Evolutionary conservation across 2,888 invertebrate genomes (phyloP).

Genomic region (Watsonalla cultraria): DNA sequence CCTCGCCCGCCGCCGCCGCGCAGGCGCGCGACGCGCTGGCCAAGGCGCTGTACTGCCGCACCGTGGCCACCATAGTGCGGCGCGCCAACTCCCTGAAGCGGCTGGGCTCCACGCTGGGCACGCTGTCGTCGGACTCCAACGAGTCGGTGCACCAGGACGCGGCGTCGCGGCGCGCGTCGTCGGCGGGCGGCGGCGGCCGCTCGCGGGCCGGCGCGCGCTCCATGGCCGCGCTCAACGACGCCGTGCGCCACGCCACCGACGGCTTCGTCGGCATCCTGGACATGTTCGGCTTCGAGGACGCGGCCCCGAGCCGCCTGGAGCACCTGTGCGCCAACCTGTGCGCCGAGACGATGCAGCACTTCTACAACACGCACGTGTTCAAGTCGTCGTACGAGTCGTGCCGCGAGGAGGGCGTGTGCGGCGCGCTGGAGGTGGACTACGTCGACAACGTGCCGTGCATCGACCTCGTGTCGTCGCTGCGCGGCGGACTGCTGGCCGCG

Average conservation of each 20-base stretch:
- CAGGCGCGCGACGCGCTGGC: conserved; percentile 93
- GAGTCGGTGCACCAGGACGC: conserved; percentile 94
- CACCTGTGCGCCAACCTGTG: conserved; percentile 97
- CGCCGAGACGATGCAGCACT: conserved; percentile 98
- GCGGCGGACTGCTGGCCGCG: conserved; percentile 94
- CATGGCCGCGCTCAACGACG: conserved; percentile 94
- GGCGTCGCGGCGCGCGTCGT: conserved; percentile 91
- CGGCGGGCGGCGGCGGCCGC: conserved; percentile 85
- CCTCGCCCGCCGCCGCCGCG: conserved; percentile 87
- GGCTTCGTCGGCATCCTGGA: conserved; percentile 97
- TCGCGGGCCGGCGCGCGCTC: conserved; percentile 89
- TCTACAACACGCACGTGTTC: conserved; percentile 98
- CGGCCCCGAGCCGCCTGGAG: conserved; percentile 92
- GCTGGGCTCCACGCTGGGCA: conserved; percentile 89
- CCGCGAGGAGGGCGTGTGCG: conserved; percentile 93
- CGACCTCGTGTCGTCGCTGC: conserved; percentile 94
- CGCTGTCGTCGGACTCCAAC: conserved; percentile 93
- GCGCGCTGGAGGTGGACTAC: conserved; percentile 94
- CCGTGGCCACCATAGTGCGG: conserved; percentile 95
- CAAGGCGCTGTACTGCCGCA: conserved; percentile 95
- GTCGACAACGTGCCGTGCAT: conserved; percentile 97
- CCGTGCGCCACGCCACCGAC: conserved; percentile 94
- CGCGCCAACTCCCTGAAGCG: conserved; percentile 95
- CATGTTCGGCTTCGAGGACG: conserved; percentile 98
- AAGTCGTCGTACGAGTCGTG: conserved; percentile 96